Evolutionary conservation across 92 coral and sea anemone species (phyloP).

Genomic region (Micromussa lordhowensis): DNA sequence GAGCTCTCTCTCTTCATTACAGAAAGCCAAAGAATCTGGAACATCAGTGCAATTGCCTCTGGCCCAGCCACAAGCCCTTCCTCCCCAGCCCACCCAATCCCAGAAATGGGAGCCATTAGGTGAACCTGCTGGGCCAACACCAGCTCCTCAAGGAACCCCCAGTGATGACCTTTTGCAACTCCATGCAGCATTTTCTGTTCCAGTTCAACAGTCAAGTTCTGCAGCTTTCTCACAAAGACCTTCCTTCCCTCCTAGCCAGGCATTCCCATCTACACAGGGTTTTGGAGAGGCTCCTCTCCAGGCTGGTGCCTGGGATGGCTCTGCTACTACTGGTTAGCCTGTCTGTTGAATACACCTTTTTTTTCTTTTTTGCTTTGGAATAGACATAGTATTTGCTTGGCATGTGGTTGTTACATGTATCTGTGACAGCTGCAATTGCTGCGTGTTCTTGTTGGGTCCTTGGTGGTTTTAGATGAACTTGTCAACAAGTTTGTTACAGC

Average conservation of each 20-base stretch:
- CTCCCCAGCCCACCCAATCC: slow-evolving; percentile 35
- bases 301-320: slow-evolving; percentile 65
- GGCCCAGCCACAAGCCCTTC: slow-evolving; percentile 18
- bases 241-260: slow-evolving; percentile 84
- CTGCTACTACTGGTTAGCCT: slow-evolving; percentile 33
- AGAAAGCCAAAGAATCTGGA: slow-evolving; percentile 74
- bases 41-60: slow-evolving; percentile 44
- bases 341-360: neutral
- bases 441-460: too few relatives aligned
- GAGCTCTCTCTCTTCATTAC: neutral
- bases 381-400: too few relatives aligned
- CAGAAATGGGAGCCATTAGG: slow-evolving; percentile 58
- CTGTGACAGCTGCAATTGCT: too few relatives aligned
- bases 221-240: slow-evolving; percentile 65
- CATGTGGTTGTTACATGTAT: too few relatives aligned
- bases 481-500: too few relatives aligned
- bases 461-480: too few relatives aligned
- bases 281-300: slow-evolving; percentile 50
- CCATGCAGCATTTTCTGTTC: slow-evolving; percentile 71
- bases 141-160: slow-evolving; percentile 61
- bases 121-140: slow-evolving; percentile 40
- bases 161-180: slow-evolving; percentile 88
- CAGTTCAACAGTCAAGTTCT: slow-evolving; percentile 64
- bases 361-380: too few relatives aligned
- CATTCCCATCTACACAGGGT: slow-evolving; percentile 70